Evolutionary conservation across 1,140 invertebrate genomes (phyloP), one percentile per base, ranked within the genome.

Genomic region (Globodera rostochiensis): DNA sequence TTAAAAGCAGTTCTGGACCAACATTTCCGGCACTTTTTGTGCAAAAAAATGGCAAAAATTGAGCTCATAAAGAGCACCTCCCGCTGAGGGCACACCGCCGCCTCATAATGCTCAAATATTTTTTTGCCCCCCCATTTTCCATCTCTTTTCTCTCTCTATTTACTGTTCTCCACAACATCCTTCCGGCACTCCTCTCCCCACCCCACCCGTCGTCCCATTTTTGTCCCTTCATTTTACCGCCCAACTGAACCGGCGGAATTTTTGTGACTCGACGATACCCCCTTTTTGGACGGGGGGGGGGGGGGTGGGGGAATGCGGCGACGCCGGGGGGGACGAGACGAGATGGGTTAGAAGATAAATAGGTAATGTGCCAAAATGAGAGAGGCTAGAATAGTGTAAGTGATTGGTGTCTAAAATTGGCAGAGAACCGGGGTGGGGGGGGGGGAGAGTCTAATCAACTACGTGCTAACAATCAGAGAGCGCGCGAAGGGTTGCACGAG

Each of bases 211-310:
- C 57, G 57, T 64, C 19, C 57, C 57, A 64, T 64, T 25, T 25
- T 25, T 64, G n/a, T 64, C 15, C 57, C 57, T 64, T 64, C 57
- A 64, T 64, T 64, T 64, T 64, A 64, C 57, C 57, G 57, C 57
- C 57, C 57, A 64, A 64, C 50, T 64, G 57, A 64, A 19, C 19
- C 57, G 57, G 57, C 11, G 57, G 57, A 60, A 60, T 60, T 60
- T 60, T 60, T 60, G 57, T 60, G 57, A 60, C 13, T 60, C 57
- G 50, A 11, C 50, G 50, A 50, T 60, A 19, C 57, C 57, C 57
- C 57, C 57, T n/a, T n/a, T n/a, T n/a, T n/a, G n/a, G n/a, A n/a
- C n/a, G n/a, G 57, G 5, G 11, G 57, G 25, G 19, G 57, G 15
- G 13, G 57, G 57, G 15, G 11, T 6, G 57, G 5, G 57, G n/a